Evolutionary conservation across 2,797 vertebrate species (phyloP).

Genomic region (Hydrophis major): DNA sequence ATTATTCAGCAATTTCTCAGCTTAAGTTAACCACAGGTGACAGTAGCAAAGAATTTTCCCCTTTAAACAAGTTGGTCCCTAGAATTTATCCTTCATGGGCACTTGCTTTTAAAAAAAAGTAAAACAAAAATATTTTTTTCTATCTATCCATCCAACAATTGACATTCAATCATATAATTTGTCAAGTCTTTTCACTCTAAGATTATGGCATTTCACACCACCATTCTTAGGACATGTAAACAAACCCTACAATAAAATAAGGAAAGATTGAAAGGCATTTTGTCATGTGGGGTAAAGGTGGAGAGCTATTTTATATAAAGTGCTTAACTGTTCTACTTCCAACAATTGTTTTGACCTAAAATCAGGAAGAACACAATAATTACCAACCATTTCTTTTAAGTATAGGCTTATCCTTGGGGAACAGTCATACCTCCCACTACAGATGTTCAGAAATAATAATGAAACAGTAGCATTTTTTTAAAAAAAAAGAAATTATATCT

Average conservation of each 20-base stretch:
- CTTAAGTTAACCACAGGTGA: background rate
- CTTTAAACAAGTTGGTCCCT: background rate
- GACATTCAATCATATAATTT: background rate
- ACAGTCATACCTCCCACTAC: conserved; percentile 41
- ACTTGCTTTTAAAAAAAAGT: background rate
- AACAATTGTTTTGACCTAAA: conserved; percentile 37
- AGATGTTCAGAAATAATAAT: conserved; percentile 52
- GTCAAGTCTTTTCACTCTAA: background rate
- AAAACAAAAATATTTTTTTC: background rate
- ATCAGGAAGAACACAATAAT: conserved; percentile 52
- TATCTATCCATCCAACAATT: background rate
- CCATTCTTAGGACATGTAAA: background rate
- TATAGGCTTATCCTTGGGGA: conserved; percentile 55
- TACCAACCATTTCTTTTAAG: conserved; percentile 59
- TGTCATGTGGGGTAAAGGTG: background rate
- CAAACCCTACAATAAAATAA: background rate
- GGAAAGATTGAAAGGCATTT: background rate
- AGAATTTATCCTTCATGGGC: background rate
- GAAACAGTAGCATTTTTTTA: conserved; percentile 53
- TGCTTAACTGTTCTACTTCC: background rate
- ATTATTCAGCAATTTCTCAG: background rate
- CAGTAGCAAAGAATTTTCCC: background rate
- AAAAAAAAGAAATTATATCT: conserved; percentile 37
- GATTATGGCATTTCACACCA: background rate
- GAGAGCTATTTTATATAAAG: conserved; percentile 30